Evolutionary conservation across 2,888 invertebrate genomes (phyloP).

Genomic region (Merodon equestris): DNA sequence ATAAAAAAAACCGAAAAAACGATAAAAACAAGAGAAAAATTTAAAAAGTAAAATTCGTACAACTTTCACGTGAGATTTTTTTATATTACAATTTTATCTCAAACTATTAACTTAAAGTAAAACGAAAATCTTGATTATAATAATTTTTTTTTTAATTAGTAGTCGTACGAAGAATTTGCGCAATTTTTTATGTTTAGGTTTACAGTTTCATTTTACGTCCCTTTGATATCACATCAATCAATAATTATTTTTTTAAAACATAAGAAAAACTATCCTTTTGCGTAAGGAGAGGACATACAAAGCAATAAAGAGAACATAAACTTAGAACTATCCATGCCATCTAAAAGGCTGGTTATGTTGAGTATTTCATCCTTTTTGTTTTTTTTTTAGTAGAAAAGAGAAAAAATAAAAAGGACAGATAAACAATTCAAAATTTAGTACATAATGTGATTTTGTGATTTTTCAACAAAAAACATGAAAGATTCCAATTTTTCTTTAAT

Average conservation of each 20-base stretch:
- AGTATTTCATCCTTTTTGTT: too few species aligned
- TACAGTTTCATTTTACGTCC: too few species aligned
- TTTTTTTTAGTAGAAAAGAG: conserved; percentile 1
- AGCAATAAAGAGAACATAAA: background rate
- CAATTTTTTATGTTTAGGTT: too few species aligned
- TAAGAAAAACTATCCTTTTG: too few species aligned
- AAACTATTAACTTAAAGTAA: conserved; percentile 48
- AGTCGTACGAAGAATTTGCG: too few species aligned
- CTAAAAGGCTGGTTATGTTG: too few species aligned
- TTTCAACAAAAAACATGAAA: conserved; percentile 47
- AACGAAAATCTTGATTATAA: conserved; percentile 28
- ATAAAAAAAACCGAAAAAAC: too few species aligned
- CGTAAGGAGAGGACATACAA: background rate
- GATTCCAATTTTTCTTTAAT: conserved; percentile 59
- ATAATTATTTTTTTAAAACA: background rate
- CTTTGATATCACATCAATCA: background rate
- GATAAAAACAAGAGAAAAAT: conserved; percentile 5
- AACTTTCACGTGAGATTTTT: conserved; percentile 47
- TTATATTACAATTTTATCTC: conserved; percentile 18
- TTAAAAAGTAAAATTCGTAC: conserved; percentile 53
- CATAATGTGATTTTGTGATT: conserved; percentile 66
- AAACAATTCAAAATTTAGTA: conserved; percentile 36
- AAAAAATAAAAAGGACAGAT: conserved; percentile 13
- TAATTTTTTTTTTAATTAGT: conserved; percentile 14
- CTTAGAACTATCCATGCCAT: too few species aligned